Conservation (phyloP, 1,140 invertebrate genomes). For the Brachionus plicatilis region DNA sequence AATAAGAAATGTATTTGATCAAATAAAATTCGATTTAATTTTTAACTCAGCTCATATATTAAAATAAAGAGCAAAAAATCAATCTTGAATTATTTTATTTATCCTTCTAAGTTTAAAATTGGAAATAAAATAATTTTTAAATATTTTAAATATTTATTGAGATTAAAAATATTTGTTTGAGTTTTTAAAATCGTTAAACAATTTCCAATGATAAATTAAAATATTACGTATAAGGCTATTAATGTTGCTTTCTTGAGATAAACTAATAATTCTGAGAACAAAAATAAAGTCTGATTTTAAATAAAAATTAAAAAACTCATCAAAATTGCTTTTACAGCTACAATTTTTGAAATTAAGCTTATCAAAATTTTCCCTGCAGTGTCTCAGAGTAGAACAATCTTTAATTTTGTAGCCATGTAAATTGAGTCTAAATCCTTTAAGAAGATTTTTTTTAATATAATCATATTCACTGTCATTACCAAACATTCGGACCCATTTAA, state of each 20-base stretch:
- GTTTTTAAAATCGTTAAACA: not conserved
- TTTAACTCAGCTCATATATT: too few relatives aligned
- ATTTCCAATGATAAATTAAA: conserved; percentile 21
- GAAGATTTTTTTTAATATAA: not conserved
- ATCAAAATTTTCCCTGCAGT: not conserved
- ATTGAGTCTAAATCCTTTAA: not conserved
- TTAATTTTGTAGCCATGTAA: not conserved
- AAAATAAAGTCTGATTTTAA: conserved; percentile 8
- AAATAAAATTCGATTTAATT: too few relatives aligned
- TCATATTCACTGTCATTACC: not conserved
- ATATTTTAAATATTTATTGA: not conserved
- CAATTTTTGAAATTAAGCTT: not conserved
- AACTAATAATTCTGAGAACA: not conserved
- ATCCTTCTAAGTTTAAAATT: not conserved
- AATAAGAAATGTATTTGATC: too few relatives aligned
- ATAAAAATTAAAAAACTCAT: not conserved
- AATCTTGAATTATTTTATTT: too few relatives aligned
- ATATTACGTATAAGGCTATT: not conserved
- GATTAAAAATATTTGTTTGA: not conserved
- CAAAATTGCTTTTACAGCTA: not conserved
- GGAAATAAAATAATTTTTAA: not conserved
- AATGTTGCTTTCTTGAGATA: not conserved
- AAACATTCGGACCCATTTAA: not conserved
- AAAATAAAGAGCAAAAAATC: too few relatives aligned
- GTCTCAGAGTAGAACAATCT: not conserved